A percentile compares a stretch with the other conserved stretches of the same genome.
These are phyloP conservation scores for Anser cygnoides DNA, from an alignment of 2,113 vertebrate genomes.

Conservation along the genomic window DNA sequence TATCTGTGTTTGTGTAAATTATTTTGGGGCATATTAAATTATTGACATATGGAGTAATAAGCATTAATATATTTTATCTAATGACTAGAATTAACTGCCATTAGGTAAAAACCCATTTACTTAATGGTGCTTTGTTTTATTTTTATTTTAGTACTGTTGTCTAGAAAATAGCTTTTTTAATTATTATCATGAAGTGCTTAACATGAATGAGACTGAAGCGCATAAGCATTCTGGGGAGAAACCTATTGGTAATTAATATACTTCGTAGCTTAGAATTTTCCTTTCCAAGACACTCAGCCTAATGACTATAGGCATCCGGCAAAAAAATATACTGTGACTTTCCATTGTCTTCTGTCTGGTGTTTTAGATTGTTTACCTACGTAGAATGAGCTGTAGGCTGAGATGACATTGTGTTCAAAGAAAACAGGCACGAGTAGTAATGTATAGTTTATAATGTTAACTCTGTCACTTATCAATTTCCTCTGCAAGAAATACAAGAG, in stretches of 20 bases:
- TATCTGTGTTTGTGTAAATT: constrained; percentile 46
- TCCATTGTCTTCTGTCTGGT: background rate
- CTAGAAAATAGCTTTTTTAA: constrained; percentile 50
- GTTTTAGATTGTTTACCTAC: background rate
- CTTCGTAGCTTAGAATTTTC: background rate
- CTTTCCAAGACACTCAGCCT: constrained; percentile 16
- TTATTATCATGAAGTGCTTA: constrained; percentile 33
- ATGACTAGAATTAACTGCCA: constrained; percentile 46
- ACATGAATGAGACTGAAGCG: background rate
- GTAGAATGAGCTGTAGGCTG: background rate
- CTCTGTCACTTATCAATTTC: background rate
- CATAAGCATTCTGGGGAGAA: background rate
- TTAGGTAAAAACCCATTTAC: constrained; percentile 63
- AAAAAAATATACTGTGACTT: background rate
- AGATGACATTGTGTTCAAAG: background rate
- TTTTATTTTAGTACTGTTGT: constrained; percentile 38
- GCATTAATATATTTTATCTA: constrained; percentile 54
- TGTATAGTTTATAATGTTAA: background rate
- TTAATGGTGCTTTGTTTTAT: constrained; percentile 60
- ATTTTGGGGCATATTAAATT: constrained; percentile 64
- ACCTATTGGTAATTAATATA: constrained; percentile 2
- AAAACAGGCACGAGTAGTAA: background rate
- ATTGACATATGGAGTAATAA: constrained; percentile 49
- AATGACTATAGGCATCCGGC: background rate
- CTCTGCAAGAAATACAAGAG: background rate